These are phyloP conservation scores for Gryllus bimaculatus DNA, from an alignment of 1,140 invertebrate genomes.

Conservation along the genomic window DNA sequence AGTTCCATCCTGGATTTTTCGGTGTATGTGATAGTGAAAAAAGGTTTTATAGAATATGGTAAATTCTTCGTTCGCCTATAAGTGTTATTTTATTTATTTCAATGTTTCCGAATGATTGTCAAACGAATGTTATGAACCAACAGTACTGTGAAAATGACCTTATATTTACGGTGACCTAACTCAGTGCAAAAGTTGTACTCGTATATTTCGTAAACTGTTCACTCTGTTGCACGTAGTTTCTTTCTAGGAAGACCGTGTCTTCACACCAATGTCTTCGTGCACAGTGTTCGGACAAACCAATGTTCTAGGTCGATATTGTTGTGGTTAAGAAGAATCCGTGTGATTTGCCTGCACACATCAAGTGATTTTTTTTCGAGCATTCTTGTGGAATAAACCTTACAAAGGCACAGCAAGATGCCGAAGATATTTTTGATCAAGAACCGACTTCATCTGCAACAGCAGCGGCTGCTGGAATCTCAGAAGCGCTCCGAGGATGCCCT, in stretches of 20 bases:
- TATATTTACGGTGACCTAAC: background rate
- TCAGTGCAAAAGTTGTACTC: background rate
- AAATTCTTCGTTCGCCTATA: background rate
- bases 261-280: background rate
- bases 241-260: background rate
- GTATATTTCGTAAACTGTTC: background rate
- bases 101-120: background rate
- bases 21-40: background rate
- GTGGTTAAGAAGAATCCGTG: no score
- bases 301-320: background rate
- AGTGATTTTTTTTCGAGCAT: no score
- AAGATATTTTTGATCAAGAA: conserved; percentile 85
- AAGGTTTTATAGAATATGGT: background rate
- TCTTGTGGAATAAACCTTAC: background rate
- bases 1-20: background rate
- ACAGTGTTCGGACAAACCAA: background rate
- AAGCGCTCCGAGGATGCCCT: conserved; percentile 34
- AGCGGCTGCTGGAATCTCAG: conserved; percentile 65
- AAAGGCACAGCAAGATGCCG: conserved; percentile 52
- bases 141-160: background rate
- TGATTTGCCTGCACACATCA: no score
- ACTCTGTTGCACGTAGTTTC: background rate
- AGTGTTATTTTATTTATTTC: background rate
- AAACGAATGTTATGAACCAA: background rate
- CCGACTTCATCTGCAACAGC: conserved; percentile 77